phyloP scores from a whole-genome alignment of 2,113 vertebrate species.

The Tenebrosternarchus preto region DNA sequence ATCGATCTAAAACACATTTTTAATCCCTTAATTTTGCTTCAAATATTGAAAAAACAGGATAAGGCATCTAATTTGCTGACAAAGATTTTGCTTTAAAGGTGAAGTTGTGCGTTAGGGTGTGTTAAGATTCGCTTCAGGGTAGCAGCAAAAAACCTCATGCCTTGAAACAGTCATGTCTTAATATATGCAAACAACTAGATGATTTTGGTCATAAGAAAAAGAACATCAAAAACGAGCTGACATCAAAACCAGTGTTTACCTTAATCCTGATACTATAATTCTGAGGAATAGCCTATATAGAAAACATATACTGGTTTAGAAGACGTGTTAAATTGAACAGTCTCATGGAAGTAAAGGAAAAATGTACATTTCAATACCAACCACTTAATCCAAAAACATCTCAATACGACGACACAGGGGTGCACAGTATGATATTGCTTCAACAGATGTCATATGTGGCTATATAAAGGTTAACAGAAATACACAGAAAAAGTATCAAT shows the following conservation, averaged over 20 bases:
- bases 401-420: conserved; percentile 23
- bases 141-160: conserved; percentile 69
- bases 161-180: conserved; percentile 67
- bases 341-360: conserved; percentile 24
- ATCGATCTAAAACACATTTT: conserved; percentile 40
- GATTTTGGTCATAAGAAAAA: conserved; percentile 43
- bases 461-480: conserved; percentile 13
- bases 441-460: conserved; percentile 37
- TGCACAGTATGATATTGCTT: conserved; percentile 38
- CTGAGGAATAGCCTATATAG: conserved; percentile 28
- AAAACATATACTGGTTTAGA: conserved; percentile 28
- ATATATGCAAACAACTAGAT: conserved; percentile 56
- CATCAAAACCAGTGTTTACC: conserved; percentile 52
- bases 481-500: not conserved
- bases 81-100: conserved; percentile 48
- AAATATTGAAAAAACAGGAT: conserved; percentile 42
- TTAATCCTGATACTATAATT: conserved; percentile 44
- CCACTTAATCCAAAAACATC: not conserved
- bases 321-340: conserved; percentile 28
- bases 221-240: conserved; percentile 8
- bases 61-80: conserved; percentile 50
- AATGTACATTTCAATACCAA: conserved; percentile 20
- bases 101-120: conserved; percentile 69
- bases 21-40: conserved; percentile 27
- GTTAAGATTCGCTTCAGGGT: conserved; percentile 63